Evolutionary conservation across 1,140 invertebrate species (phyloP).

Genomic region (Meloidogyne hapla): DNA sequence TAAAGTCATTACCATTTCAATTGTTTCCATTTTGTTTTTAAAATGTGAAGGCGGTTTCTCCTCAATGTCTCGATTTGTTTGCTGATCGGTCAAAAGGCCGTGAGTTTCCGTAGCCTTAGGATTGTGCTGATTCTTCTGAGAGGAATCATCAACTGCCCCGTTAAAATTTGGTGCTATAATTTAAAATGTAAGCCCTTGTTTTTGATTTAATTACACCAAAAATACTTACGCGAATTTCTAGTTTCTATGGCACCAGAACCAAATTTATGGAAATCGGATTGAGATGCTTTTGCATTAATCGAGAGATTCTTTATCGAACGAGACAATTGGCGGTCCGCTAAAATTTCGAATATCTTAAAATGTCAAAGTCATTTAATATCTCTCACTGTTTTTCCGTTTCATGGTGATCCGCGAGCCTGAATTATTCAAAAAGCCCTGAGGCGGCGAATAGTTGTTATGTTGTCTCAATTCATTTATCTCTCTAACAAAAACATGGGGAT

Average conservation of each 20-base stretch:
- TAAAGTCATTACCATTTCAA: too few species aligned
- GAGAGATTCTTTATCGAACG: neutral
- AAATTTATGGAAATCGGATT: neutral
- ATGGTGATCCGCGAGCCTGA: neutral
- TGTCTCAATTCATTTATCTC: neutral
- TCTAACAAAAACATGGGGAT: neutral
- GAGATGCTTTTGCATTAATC: slow-evolving; percentile 2
- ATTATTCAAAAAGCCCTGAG: neutral
- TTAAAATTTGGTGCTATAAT: neutral
- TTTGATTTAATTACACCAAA: too few species aligned
- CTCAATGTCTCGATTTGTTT: neutral
- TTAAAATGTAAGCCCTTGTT: too few species aligned
- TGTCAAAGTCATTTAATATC: too few species aligned
- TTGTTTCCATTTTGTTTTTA: neutral
- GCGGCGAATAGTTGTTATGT: neutral
- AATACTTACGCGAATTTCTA: neutral
- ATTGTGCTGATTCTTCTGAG: neutral
- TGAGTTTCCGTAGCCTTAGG: neutral
- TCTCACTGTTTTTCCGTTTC: neutral
- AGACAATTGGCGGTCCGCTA: neutral
- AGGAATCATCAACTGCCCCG: neutral
- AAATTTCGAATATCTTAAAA: neutral
- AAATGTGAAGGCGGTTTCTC: neutral
- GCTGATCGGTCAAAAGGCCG: neutral
- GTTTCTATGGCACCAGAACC: slow-evolving; percentile 1